Evolutionary conservation across 2,888 invertebrate species (phyloP).

Genomic region (Chelonus formosanus): DNA sequence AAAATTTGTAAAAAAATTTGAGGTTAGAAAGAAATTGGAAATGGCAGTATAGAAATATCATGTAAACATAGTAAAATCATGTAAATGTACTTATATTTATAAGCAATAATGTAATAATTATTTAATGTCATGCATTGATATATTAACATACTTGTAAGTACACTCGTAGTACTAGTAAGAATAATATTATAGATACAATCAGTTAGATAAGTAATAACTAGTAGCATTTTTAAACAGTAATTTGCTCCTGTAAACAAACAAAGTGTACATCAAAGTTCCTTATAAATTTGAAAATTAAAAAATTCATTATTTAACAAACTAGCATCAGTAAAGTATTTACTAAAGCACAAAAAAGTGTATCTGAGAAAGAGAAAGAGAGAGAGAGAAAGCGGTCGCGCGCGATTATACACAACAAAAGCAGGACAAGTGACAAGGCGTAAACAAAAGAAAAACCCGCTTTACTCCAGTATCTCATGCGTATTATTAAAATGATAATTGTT

Average conservation of each 20-base stretch:
- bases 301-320: too few relatives aligned
- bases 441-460: conserved; percentile 54
- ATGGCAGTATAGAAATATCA: too few relatives aligned
- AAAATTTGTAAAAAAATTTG: conserved; percentile 5
- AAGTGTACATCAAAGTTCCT: too few relatives aligned
- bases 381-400: conserved; percentile 51
- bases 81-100: conserved; percentile 26
- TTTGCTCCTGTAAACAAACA: too few relatives aligned
- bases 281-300: too few relatives aligned
- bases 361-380: too few relatives aligned
- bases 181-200: background rate
- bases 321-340: too few relatives aligned
- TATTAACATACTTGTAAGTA: conserved; percentile 26
- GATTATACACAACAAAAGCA: conserved; percentile 59
- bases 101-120: conserved; percentile 23
- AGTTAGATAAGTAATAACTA: conserved; percentile 35
- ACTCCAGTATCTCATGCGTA: conserved; percentile 4
- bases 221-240: too few relatives aligned
- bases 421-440: conserved; percentile 61
- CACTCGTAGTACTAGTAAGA: conserved; percentile 39
- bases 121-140: conserved; percentile 13
- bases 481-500: too few relatives aligned
- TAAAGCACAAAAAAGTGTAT: too few relatives aligned
- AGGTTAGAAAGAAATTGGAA: too few relatives aligned
- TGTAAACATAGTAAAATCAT: conserved; percentile 17